Percentiles rank a stretch among this genome's conserved stretches.
phyloP scores from a whole-genome alignment of 2,113 vertebrate species.

The Podarcis raffonei region DNA sequence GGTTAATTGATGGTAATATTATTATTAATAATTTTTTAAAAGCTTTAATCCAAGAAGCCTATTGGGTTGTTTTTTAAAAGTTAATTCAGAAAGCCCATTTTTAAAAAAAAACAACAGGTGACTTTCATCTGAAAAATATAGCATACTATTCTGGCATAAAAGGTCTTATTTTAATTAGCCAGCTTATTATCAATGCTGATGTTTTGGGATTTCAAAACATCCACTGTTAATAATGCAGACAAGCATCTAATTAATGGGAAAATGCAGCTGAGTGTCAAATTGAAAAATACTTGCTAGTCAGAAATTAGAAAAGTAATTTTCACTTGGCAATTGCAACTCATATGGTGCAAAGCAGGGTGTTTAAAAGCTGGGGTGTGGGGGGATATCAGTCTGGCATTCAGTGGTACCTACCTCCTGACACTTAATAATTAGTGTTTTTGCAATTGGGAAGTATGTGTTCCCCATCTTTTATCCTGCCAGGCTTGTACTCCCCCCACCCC shows the following conservation, averaged over 20 bases:
- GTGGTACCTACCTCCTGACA: slow-evolving; percentile 35
- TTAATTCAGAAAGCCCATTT: not conserved
- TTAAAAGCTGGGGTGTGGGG: slow-evolving; percentile 43
- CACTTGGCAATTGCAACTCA: slow-evolving; percentile 7
- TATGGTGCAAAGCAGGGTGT: slow-evolving; percentile 36
- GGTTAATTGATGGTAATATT: not conserved
- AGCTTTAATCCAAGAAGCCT: not conserved
- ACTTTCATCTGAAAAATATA: not conserved
- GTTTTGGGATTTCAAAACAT: not conserved
- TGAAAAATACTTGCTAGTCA: not conserved
- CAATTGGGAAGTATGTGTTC: slow-evolving; percentile 18
- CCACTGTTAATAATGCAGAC: not conserved
- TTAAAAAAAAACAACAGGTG: not conserved
- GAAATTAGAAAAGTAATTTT: slow-evolving; percentile 31
- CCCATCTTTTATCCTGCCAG: not conserved
- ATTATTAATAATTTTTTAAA: not conserved
- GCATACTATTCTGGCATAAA: not conserved
- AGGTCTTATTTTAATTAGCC: slow-evolving; percentile 14
- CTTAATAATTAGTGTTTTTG: slow-evolving; percentile 23
- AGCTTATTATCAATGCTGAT: not conserved
- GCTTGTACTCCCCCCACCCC: not conserved
- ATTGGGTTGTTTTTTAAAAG: not conserved
- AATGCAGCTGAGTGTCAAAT: slow-evolving; percentile 3
- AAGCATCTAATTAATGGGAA: slow-evolving; percentile 18
- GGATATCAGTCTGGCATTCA: not conserved